Evolutionary conservation across 2,797 vertebrate species (phyloP).

Genomic region (Thalassophryne amazonica): DNA sequence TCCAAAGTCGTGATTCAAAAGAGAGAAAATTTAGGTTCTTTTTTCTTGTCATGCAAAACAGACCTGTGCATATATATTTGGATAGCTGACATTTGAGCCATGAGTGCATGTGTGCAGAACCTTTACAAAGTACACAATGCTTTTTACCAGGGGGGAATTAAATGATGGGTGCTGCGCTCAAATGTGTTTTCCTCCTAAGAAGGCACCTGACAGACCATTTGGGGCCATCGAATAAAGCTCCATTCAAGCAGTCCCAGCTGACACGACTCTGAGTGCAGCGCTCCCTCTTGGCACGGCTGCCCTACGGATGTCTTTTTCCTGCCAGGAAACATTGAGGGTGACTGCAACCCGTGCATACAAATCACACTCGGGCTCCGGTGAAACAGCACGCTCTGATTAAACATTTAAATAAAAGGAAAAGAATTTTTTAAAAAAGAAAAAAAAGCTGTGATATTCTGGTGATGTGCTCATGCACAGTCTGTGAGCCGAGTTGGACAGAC

Average conservation of each 20-base stretch:
- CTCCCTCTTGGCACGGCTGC: constrained; percentile 65
- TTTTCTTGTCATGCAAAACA: no score
- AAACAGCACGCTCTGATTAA: constrained; percentile 49
- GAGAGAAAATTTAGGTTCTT: no score
- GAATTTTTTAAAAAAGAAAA: no score
- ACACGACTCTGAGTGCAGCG: constrained; percentile 61
- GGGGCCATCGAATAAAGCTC: constrained; percentile 55
- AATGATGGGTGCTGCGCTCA: constrained; percentile 29
- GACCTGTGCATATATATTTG: no score
- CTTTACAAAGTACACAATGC: constrained; percentile 1
- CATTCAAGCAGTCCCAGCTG: constrained; percentile 74
- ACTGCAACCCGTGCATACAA: constrained; percentile 63
- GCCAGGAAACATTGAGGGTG: constrained; percentile 70
- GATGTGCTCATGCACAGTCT: constrained; percentile 45
- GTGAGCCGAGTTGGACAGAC: no score
- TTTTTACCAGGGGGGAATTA: constrained; percentile 27
- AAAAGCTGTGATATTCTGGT: constrained; percentile 49
- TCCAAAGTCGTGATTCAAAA: no score
- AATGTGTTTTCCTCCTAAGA: constrained; percentile 37
- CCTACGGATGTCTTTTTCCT: constrained; percentile 72
- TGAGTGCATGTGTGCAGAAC: neutral
- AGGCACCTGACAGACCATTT: constrained; percentile 46
- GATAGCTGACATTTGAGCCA: no score
- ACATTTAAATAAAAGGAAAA: constrained; percentile 41
- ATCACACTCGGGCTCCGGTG: constrained; percentile 59